Conservation (phyloP, 1,140 invertebrate genomes). For the Nymphalis io region DNA sequence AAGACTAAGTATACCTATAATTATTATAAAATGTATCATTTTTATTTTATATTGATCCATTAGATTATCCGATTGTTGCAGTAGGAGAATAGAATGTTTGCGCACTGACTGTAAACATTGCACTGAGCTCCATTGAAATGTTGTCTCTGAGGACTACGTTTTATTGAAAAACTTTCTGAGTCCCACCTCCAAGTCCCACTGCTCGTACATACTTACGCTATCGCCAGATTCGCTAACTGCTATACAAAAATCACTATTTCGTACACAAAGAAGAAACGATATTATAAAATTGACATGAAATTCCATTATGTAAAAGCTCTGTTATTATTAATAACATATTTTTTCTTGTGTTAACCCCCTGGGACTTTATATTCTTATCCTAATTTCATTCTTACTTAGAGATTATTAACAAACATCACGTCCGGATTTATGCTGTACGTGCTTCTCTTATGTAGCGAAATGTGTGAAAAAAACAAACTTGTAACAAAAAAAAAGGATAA, state of each 20-base stretch:
- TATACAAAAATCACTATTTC: conserved; percentile 24
- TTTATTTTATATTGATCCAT: conserved; percentile 18
- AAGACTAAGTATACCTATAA: not conserved
- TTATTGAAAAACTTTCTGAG: conserved; percentile 75
- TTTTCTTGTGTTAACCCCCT: too few relatives aligned
- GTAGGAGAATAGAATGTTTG: conserved; percentile 43
- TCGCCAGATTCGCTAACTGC: conserved; percentile 26
- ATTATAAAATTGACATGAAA: not conserved
- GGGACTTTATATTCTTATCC: too few relatives aligned
- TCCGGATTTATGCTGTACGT: too few relatives aligned
- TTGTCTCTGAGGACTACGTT: conserved; percentile 71
- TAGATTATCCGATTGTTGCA: conserved; percentile 59
- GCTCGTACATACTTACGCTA: conserved; percentile 39
- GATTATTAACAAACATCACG: too few relatives aligned
- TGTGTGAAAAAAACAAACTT: too few relatives aligned
- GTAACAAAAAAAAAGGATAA: too few relatives aligned
- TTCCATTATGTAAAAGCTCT: not conserved
- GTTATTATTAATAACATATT: too few relatives aligned
- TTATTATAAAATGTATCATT: not conserved
- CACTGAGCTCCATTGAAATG: conserved; percentile 67
- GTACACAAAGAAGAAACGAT: conserved; percentile 8
- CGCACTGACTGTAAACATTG: conserved; percentile 60
- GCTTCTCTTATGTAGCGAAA: too few relatives aligned
- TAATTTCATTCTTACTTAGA: too few relatives aligned
- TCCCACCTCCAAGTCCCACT: conserved; percentile 46